phyloP scores from a whole-genome alignment of 2,888 invertebrate genomes.

The Lagria hirta region DNA sequence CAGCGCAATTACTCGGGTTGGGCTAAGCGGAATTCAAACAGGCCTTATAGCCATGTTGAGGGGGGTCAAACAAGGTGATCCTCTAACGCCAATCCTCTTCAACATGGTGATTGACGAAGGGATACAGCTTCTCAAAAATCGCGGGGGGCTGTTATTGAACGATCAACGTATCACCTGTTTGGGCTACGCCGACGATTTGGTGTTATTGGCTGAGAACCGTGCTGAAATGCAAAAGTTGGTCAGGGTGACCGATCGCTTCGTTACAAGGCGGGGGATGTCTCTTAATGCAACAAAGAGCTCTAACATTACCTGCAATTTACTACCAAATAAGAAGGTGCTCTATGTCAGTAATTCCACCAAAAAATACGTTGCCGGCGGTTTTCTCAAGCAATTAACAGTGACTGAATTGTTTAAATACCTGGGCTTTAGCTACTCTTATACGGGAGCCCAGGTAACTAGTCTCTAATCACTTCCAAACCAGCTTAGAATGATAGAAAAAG shows the following conservation, averaged over 20 bases:
- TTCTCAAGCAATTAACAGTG: not conserved
- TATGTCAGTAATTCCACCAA: not conserved
- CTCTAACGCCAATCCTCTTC: constrained; percentile 22
- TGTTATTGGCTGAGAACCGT: not conserved
- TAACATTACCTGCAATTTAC: not conserved
- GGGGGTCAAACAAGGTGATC: constrained; percentile 28
- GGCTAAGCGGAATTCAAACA: constrained; percentile 1
- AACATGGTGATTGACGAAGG: constrained; percentile 23
- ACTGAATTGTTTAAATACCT: not conserved
- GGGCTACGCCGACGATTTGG: not conserved
- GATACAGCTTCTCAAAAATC: no score
- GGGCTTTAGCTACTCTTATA: not conserved
- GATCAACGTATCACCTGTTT: no score
- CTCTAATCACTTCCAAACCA: not conserved
- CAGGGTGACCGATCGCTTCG: not conserved
- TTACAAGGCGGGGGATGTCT: not conserved
- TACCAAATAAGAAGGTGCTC: not conserved
- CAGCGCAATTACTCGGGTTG: constrained; percentile 5
- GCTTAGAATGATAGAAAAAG: not conserved
- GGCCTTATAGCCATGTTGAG: constrained; percentile 1
- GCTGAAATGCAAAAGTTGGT: not conserved
- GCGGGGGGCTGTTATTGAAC: no score
- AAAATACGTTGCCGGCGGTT: not conserved
- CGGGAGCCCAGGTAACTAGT: not conserved
- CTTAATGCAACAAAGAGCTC: not conserved